Percentiles rank a stretch among this genome's conserved stretches.
Evolutionary conservation across 2,888 invertebrate species (phyloP).

Genomic region (Dicyrtoma fusca): DNA sequence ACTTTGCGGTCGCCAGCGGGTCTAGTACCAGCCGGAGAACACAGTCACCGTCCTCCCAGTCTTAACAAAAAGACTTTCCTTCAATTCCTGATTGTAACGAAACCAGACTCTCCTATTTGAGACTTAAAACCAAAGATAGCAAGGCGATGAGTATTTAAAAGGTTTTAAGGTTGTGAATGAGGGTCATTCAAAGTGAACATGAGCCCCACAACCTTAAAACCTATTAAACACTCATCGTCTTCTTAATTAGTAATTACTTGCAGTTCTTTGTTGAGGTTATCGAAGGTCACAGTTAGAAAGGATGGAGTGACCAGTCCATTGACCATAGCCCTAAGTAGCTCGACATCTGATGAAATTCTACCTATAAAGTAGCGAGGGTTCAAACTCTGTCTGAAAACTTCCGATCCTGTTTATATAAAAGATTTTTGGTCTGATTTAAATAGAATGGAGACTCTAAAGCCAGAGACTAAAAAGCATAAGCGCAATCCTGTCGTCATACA

Average conservation of each 20-base stretch:
- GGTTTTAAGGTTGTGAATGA: too few relatives aligned
- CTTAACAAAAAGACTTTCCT: background rate
- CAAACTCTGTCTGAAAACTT: constrained; percentile 26
- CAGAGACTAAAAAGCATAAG: constrained; percentile 49
- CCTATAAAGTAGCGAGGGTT: constrained; percentile 15
- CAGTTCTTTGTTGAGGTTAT: background rate
- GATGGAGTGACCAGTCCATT: background rate
- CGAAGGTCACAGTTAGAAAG: background rate
- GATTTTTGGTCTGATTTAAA: background rate
- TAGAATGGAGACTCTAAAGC: constrained; percentile 19
- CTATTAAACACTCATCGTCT: background rate
- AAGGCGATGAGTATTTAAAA: too few relatives aligned
- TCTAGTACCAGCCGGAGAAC: background rate
- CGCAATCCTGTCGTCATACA: constrained; percentile 53
- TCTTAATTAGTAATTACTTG: background rate
- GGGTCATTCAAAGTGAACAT: constrained; percentile 17
- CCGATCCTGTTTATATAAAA: constrained; percentile 10
- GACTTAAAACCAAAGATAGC: constrained; percentile 1
- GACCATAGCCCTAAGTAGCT: background rate
- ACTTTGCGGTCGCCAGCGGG: constrained; percentile 22
- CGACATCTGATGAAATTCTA: background rate
- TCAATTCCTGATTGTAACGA: background rate
- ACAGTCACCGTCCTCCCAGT: background rate
- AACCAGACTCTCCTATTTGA: background rate
- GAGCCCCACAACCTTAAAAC: constrained; percentile 19